Conservation (phyloP, 2,113 vertebrate species). For the Synchiropus splendidus region DNA sequence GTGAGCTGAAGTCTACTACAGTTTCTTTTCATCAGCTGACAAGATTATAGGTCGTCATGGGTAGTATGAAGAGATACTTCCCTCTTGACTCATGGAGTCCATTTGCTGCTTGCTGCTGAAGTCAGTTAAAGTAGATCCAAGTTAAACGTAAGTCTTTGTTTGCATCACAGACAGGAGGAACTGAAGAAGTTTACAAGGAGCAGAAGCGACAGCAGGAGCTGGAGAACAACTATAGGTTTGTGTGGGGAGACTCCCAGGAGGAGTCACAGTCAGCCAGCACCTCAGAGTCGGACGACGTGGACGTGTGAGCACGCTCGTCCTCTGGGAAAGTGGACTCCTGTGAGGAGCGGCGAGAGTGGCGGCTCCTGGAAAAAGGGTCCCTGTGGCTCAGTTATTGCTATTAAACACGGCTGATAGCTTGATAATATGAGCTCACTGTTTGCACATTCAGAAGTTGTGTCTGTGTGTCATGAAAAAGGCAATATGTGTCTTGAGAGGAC, state of each 20-base stretch:
- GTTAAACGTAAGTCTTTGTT: background rate
- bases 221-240: conserved; percentile 85
- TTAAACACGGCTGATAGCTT: conserved; percentile 24
- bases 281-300: conserved; percentile 78
- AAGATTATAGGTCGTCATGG: no score
- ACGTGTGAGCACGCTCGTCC: conserved; percentile 64
- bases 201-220: conserved; percentile 80
- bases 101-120: no score
- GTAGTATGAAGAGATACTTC: no score
- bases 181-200: conserved; percentile 83
- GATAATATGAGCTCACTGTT: conserved; percentile 22
- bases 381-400: conserved; percentile 19
- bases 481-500: conserved; percentile 23
- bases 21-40: no score
- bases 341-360: conserved; percentile 16
- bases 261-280: conserved; percentile 59
- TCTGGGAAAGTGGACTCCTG: conserved; percentile 25
- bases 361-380: conserved; percentile 14
- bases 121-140: no score
- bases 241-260: conserved; percentile 79
- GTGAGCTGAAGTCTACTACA: no score
- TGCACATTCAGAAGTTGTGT: conserved; percentile 34
- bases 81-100: no score
- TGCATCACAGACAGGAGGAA: conserved; percentile 73
- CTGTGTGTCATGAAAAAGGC: conserved; percentile 22